Evolutionary conservation across 1,140 invertebrate species (phyloP).

Genomic region (Polyergus mexicanus): DNA sequence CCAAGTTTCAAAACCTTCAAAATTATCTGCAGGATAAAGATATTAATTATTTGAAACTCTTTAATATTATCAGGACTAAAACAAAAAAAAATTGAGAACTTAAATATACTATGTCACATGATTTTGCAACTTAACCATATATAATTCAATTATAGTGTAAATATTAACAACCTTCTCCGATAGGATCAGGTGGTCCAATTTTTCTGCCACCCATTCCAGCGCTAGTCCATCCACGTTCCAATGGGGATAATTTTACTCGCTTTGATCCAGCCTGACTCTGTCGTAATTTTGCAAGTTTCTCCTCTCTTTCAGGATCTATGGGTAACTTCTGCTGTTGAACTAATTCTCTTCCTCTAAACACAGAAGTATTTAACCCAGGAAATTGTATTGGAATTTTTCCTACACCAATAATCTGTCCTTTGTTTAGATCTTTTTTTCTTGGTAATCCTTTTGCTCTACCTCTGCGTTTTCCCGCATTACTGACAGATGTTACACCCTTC

Average conservation of each 20-base stretch:
- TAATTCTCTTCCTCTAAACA: slow-evolving; percentile 92
- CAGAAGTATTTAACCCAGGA: slow-evolving; percentile 96
- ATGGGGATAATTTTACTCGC: slow-evolving; percentile 89
- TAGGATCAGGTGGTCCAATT: slow-evolving; percentile 94
- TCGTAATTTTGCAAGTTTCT: slow-evolving; percentile 90
- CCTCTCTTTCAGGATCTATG: slow-evolving; percentile 90
- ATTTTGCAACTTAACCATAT: neutral
- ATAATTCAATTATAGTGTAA: slow-evolving; percentile 27
- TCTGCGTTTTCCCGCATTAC: slow-evolving; percentile 97
- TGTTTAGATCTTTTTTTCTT: slow-evolving; percentile 95
- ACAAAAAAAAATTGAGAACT: slow-evolving; percentile 6
- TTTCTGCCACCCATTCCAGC: slow-evolving; percentile 93
- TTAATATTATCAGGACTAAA: neutral
- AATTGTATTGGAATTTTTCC: slow-evolving; percentile 95
- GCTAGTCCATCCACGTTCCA: slow-evolving; percentile 97
- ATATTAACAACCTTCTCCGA: slow-evolving; percentile 89
- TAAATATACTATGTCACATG: neutral
- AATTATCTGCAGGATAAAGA: slow-evolving; percentile 90
- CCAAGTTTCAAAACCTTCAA: slow-evolving; percentile 95
- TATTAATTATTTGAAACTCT: neutral
- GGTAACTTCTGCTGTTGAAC: slow-evolving; percentile 90
- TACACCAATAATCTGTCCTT: slow-evolving; percentile 95
- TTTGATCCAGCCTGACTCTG: slow-evolving; percentile 90
- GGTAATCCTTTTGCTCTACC: slow-evolving; percentile 95
- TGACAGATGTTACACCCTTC: slow-evolving; percentile 97